A percentile compares a stretch with the other conserved stretches of the same genome.
Conservation (phyloP, 2,113 vertebrate species). For the Carollia perspicillata region DNA sequence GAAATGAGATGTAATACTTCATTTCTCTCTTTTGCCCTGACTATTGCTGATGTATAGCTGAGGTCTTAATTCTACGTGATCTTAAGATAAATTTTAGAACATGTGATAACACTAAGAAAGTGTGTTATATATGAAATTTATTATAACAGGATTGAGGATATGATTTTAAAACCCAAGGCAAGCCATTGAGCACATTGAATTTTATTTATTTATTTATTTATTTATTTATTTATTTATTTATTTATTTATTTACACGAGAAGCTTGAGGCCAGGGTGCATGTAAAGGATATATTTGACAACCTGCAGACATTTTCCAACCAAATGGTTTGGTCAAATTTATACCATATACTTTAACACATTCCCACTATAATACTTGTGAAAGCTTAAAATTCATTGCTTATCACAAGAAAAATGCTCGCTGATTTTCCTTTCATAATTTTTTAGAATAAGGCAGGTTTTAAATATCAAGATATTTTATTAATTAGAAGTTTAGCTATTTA, state of each 20-base stretch:
- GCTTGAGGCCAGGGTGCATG: neutral
- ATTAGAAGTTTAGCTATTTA: neutral
- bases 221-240: neutral
- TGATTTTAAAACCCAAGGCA: constrained; percentile 4
- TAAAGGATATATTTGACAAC: neutral
- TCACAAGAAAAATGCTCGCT: neutral
- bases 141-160: neutral
- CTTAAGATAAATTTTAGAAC: neutral
- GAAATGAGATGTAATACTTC: neutral
- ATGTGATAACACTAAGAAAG: neutral
- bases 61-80: neutral
- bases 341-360: neutral
- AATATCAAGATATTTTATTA: neutral
- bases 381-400: neutral
- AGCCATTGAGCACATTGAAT: neutral
- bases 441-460: neutral
- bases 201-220: neutral
- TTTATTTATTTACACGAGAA: neutral
- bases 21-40: neutral
- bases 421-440: neutral
- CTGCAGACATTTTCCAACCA: neutral
- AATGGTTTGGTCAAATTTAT: neutral
- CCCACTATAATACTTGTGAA: neutral
- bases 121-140: neutral
- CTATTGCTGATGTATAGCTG: neutral